A percentile compares a stretch with the other conserved stretches of the same genome.
These are phyloP conservation scores for Anaspis maculata DNA, from an alignment of 2,888 invertebrate genomes.

Conservation along the genomic window DNA sequence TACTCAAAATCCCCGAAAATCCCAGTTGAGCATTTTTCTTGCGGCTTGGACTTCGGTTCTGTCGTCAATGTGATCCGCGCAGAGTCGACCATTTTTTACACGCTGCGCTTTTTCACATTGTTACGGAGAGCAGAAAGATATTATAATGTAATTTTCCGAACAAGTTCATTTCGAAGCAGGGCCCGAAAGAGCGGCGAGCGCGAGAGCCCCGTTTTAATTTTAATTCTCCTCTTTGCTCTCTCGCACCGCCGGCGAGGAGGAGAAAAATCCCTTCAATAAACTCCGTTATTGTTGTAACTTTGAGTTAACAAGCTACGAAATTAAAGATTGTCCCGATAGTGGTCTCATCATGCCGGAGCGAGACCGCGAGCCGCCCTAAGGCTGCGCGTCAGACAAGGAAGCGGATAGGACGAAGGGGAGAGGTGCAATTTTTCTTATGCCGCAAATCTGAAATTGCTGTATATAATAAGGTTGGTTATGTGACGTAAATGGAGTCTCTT, in stretches of 20 bases:
- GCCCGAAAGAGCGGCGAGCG: no score
- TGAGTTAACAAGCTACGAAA: slow-evolving; percentile 44
- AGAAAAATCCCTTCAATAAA: slow-evolving; percentile 26
- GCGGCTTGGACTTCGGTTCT: no score
- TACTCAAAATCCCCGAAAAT: no score
- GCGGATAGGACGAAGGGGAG: slow-evolving; percentile 26
- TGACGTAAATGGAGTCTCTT: slow-evolving; percentile 31
- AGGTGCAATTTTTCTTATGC: slow-evolving; percentile 37
- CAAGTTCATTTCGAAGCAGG: no score
- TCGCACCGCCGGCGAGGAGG: no score
- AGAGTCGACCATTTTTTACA: no score
- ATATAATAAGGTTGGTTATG: slow-evolving; percentile 36
- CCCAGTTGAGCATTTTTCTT: no score
- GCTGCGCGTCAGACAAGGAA: slow-evolving; percentile 25
- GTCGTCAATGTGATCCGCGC: no score
- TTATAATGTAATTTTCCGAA: no score
- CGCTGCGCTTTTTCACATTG: no score
- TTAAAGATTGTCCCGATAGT: slow-evolving; percentile 57
- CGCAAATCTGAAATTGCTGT: slow-evolving; percentile 38
- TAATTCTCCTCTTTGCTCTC: slow-evolving; percentile 15
- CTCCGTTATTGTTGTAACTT: slow-evolving; percentile 32
- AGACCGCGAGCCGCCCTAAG: slow-evolving; percentile 39
- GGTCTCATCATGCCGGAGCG: slow-evolving; percentile 47
- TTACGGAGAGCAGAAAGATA: no score
- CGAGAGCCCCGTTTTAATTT: slow-evolving; percentile 10